Evolutionary conservation across 2,888 invertebrate genomes (phyloP), one percentile per base, ranked within the genome.

Genomic region (Eilema griseolum): DNA sequence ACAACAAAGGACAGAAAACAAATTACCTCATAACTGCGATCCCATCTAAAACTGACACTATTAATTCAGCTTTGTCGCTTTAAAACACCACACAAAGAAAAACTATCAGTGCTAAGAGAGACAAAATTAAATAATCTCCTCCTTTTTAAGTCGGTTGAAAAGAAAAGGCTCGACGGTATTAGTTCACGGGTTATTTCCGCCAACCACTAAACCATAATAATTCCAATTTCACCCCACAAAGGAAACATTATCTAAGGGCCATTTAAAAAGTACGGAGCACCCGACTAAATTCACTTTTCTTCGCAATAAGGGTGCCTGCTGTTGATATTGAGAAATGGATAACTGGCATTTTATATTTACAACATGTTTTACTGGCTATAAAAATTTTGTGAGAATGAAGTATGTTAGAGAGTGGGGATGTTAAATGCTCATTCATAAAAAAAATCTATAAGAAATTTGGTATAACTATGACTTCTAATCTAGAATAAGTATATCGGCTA

Each of bases 201-300:
- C 73, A 80, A 74, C 85, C 85, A 85, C 81, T 84, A 89, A 88
- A 88, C 86, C 87, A 87, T 86, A 84, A 89, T 89, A 89, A 90
- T 90, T 89, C 83, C 83, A 86, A 89, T 90, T 92, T 88, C 85
- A 73, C 75, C 77, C 84, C 81, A 90, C 90, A 91, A 91, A 89
- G 83, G 86, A 76, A 84, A 82, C 83, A 83, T 86, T 85, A 86
- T 86, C 84, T 83, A 79, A 81, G 82, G 82, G 83, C 83, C 86
- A 83, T 86, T 89, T 86, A 83, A 81, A 85, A 86, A 84, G 83
- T 72, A 72, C 61, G 70, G 59, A 71, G 76, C 70, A 28, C 41
- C 67, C 70, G 62, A 71, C 76, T 74, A 81, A 81, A 83, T 82
- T 79, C 81, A 72, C 77, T 83, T 77, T 78, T 66, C 75, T 74